Evolutionary conservation across 2,113 vertebrate genomes (phyloP).

Genomic region (Ondatra zibethicus): DNA sequence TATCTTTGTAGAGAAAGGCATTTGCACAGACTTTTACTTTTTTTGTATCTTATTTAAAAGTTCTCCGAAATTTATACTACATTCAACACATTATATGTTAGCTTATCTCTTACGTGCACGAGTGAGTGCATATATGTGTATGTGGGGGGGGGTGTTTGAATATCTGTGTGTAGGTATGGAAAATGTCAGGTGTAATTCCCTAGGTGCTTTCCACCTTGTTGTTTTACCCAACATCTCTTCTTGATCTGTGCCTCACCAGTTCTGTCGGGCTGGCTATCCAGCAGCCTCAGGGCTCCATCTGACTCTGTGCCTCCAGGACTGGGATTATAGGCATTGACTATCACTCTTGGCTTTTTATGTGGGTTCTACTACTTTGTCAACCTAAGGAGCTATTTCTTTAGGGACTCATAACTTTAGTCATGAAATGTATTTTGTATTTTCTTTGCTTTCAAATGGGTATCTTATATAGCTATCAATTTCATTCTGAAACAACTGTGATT

Average conservation of each 20-base stretch:
- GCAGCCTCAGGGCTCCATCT: too few species aligned
- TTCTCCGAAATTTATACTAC: neutral
- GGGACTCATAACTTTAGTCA: neutral
- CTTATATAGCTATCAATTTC: neutral
- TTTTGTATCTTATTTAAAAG: neutral
- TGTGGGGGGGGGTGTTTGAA: neutral
- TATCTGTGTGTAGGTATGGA: too few species aligned
- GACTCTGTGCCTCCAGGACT: neutral
- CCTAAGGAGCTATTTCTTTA: neutral
- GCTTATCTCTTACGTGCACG: neutral
- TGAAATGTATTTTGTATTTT: slow-evolving; percentile 21
- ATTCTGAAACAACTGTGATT: slow-evolving; percentile 40
- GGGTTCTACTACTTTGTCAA: neutral
- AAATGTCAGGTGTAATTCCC: too few species aligned
- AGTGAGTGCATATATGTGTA: neutral
- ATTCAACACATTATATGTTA: neutral
- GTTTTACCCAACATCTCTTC: too few species aligned
- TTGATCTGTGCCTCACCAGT: neutral
- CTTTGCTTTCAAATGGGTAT: neutral
- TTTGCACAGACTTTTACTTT: neutral
- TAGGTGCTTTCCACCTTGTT: neutral
- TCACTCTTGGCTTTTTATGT: neutral
- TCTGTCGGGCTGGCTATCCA: neutral
- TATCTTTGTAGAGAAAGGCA: neutral
- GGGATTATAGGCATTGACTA: neutral